phyloP scores from a whole-genome alignment of 2,888 invertebrate genomes.

The Auanema sp. region DNA sequence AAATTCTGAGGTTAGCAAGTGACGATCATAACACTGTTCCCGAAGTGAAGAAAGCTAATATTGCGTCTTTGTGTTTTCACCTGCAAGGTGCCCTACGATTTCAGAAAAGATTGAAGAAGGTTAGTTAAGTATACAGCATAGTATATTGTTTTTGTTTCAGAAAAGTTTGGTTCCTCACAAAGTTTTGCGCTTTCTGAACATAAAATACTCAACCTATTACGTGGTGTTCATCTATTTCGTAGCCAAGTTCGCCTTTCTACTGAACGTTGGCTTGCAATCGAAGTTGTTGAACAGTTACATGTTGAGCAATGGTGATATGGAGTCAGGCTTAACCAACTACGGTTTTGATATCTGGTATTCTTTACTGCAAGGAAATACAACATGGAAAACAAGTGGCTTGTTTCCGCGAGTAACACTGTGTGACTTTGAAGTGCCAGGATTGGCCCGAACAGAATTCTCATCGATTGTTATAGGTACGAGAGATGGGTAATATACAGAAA shows the following conservation, averaged over 20 bases:
- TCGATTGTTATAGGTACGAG: constrained; percentile 60
- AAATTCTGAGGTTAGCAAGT: constrained; percentile 56
- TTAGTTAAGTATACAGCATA: constrained; percentile 13
- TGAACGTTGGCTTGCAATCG: constrained; percentile 47
- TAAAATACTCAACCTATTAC: constrained; percentile 53
- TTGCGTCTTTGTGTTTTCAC: constrained; percentile 54
- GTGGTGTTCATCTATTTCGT: constrained; percentile 55
- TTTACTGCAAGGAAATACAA: constrained; percentile 50
- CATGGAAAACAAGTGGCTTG: constrained; percentile 59
- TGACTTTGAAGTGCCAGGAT: constrained; percentile 54
- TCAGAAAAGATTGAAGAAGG: constrained; percentile 56
- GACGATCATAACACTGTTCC: constrained; percentile 61
- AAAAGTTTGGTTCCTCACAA: constrained; percentile 52
- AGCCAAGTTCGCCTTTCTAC: constrained; percentile 52
- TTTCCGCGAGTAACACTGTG: constrained; percentile 63
- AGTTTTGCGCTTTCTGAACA: constrained; percentile 48
- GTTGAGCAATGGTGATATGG: background rate
- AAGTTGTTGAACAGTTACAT: constrained; percentile 42
- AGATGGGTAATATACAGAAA: constrained; percentile 61
- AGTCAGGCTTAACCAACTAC: background rate
- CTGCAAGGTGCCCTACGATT: constrained; percentile 58
- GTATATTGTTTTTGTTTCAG: constrained; percentile 31
- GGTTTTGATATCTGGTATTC: constrained; percentile 53
- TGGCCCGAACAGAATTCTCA: background rate
- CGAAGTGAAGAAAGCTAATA: constrained; percentile 52